Base-by-base conservation (phyloP, 2,113 vertebrate species). In the Corydoras sp. region DNA sequence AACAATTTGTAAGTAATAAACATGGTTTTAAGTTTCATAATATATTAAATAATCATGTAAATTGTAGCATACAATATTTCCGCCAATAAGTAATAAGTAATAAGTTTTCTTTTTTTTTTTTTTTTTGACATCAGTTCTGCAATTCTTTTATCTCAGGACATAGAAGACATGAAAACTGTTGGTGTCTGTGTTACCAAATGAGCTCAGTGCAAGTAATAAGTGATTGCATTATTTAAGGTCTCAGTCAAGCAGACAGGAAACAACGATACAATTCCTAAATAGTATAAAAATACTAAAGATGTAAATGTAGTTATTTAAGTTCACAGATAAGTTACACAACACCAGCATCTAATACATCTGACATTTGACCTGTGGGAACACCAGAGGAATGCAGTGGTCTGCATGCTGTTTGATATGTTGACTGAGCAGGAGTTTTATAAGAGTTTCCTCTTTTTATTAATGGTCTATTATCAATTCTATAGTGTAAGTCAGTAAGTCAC, bases 131-230 rank as follows among this genome's bases (percentile, higher is more conserved):
- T 68, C 58, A 71, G 73, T 74, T 81, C 83, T 85, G 77, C 78
- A 84, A 84, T 85, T 43, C 85, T 87, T 87, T 86, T 76, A 84
- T 87, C 83, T 84, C 82, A 87, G 85, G 85, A 86, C 84, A 84
- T 83, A 79, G 80, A 83, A 85, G 85, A 84, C 83, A 59, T 73
- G 83, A 87, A 86, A 81, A 81, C 84, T 83, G 82, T 85, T 84
- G 80, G 79, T 84, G 86, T 83, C 81, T 84, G 87, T 82, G 83
- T 86, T 85, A 84, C 88, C 86, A 88, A 90, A 90, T 89, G 88
- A 90, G 89, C 90, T 90, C 87, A 88, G 85, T 82, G 86, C 85
- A 85, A 76, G 65, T 85, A 83, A 89, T 88, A 89, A 89, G 85
- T 62, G 84, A 82, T 35, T 24, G 9, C 82, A 83, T 80, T 80